Conservation (phyloP, 2,797 vertebrate species). For the Eutrigla gurnardus region DNA sequence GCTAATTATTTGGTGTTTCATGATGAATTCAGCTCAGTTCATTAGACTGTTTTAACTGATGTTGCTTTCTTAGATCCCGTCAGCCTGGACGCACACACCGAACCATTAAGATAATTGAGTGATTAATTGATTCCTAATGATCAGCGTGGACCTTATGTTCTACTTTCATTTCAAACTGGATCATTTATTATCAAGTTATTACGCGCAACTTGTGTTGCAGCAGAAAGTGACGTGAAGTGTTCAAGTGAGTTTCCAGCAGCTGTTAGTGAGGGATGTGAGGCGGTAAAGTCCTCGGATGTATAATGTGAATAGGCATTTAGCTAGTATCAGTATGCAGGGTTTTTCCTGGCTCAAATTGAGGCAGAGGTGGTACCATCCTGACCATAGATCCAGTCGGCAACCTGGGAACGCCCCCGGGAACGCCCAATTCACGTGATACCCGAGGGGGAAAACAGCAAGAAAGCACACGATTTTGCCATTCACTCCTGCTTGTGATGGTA, state of each 20-base stretch:
- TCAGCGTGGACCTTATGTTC: constrained; percentile 82
- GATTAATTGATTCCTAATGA: constrained; percentile 85
- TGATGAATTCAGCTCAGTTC: constrained; percentile 83
- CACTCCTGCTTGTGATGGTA: too few relatives aligned
- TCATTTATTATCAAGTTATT: constrained; percentile 70
- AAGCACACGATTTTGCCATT: too few relatives aligned
- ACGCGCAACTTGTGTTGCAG: constrained; percentile 49
- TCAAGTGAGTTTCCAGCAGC: constrained; percentile 22
- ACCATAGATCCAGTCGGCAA: too few relatives aligned
- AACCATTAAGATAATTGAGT: constrained; percentile 83
- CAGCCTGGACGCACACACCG: constrained; percentile 59
- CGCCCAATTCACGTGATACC: too few relatives aligned
- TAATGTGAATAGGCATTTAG: constrained; percentile 9
- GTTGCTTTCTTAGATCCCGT: constrained; percentile 80
- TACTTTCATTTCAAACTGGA: constrained; percentile 77
- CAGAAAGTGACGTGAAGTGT: constrained; percentile 32
- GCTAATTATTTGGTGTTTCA: constrained; percentile 85
- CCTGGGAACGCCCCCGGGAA: too few relatives aligned
- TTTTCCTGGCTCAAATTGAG: too few relatives aligned
- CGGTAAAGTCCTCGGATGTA: constrained; percentile 27
- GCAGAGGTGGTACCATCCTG: too few relatives aligned
- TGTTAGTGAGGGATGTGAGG: constrained; percentile 17
- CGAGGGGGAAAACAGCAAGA: too few relatives aligned
- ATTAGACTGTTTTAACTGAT: constrained; percentile 85
- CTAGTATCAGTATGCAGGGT: not conserved